Evolutionary conservation across 2,113 vertebrate genomes (phyloP), one percentile per base, ranked within the genome.

Genomic region (Amblyopsis rosae): DNA sequence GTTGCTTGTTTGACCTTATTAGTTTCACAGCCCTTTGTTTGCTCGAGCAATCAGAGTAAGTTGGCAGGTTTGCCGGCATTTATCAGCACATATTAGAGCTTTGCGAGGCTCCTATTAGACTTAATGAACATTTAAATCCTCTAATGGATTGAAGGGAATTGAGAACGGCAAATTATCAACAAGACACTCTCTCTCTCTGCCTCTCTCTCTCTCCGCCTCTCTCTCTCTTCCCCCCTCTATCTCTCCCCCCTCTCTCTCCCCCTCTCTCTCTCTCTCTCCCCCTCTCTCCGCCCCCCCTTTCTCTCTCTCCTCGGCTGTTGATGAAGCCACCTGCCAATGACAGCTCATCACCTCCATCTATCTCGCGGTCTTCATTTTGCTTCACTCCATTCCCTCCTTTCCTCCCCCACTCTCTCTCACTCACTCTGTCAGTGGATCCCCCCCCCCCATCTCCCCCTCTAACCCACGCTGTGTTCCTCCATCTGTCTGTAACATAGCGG

Each of bases 61-160:
- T 80, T 87, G 85, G 78, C 82, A 80, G 79, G 81, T 89, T 86
- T 83, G 70, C 79, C 71, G 9, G 79, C 47, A 56, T 85, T 86
- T 84, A 86, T 89, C 88, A 82, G 84, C 86, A 78, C 68, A 77
- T 81, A 87, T 88, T 83, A 87, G 80, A 80, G 74, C 76, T 88
- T 73, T 69, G 13, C 81, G 81, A 75, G 74, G 82, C 80, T 80
- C 87, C 84, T 73, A 83, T 88, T 83, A 84, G 76, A 87, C 80
- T 71, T 89, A 83, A 89, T 89, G 81, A 90, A 86, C 87, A 89
- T 90, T 87, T 88, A 89, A 86, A 88, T 88, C 84, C 82, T 83
- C 80, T 81, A 86, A 89, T 87, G 80, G 80, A 90, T 87, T 87
- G 86, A 84, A 85, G 73, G 82, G 85, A 89, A 88, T 84, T 83